Evolutionary conservation across 2,888 invertebrate genomes (phyloP).

Genomic region (Synanthedon formicaeformis): DNA sequence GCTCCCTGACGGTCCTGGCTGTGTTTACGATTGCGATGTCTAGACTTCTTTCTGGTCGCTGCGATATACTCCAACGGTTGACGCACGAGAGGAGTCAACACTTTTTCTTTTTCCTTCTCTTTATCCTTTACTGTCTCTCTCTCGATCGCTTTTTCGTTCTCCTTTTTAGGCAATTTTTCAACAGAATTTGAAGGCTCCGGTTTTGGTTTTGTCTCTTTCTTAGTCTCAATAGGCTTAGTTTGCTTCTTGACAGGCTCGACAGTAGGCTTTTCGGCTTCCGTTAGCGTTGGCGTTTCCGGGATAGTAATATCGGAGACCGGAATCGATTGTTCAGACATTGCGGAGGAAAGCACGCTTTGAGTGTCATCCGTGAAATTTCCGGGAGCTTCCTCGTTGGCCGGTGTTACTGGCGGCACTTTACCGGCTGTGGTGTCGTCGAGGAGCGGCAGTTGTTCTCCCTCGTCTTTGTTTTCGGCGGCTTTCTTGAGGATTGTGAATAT

Average conservation of each 20-base stretch:
- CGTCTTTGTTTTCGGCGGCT: slow-evolving; percentile 85
- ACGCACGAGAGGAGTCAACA: slow-evolving; percentile 75
- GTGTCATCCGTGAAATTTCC: slow-evolving; percentile 77
- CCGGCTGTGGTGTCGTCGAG: slow-evolving; percentile 73
- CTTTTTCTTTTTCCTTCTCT: slow-evolving; percentile 56
- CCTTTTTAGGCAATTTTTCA: slow-evolving; percentile 36
- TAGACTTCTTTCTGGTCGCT: slow-evolving; percentile 77
- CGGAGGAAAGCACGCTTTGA: slow-evolving; percentile 81
- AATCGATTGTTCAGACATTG: slow-evolving; percentile 78
- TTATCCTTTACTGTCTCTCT: slow-evolving; percentile 27
- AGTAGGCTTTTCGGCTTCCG: slow-evolving; percentile 46
- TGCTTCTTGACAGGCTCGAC: slow-evolving; percentile 40
- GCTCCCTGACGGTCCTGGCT: slow-evolving; percentile 74
- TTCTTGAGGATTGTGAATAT: slow-evolving; percentile 86
- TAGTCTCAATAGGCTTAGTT: slow-evolving; percentile 18
- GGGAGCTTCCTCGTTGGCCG: slow-evolving; percentile 74
- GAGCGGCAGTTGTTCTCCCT: slow-evolving; percentile 80
- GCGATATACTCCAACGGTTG: slow-evolving; percentile 82
- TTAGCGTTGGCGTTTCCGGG: slow-evolving; percentile 65
- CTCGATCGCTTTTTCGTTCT: slow-evolving; percentile 42
- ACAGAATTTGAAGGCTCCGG: slow-evolving; percentile 3
- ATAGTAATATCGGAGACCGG: slow-evolving; percentile 76
- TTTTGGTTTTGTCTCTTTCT: slow-evolving; percentile 12
- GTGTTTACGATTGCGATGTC: slow-evolving; percentile 75
- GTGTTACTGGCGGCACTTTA: slow-evolving; percentile 77